Percentiles rank a stretch among this genome's conserved stretches.
Conservation (phyloP, 1,140 invertebrate species). For the Macrobrachium rosenbergii region DNA sequence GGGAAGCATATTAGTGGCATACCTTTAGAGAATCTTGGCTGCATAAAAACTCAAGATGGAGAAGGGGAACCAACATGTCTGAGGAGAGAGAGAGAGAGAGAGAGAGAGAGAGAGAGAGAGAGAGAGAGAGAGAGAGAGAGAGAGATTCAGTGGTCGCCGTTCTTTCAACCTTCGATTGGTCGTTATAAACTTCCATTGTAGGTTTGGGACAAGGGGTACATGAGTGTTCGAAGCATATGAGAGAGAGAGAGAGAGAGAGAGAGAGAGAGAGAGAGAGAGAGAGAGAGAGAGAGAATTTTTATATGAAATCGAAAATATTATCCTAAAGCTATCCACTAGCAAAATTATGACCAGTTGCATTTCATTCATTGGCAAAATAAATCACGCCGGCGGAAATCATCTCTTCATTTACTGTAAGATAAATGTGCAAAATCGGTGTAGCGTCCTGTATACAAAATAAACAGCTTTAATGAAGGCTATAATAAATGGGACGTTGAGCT, state of each 20-base stretch:
- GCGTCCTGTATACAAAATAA: no score
- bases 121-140: constrained; percentile 26
- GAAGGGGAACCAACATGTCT: not conserved
- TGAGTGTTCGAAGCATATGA: not conserved
- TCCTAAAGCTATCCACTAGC: no score
- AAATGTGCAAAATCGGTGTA: no score
- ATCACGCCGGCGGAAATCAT: no score
- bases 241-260: not conserved
- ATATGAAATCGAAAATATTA: no score
- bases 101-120: constrained; percentile 8
- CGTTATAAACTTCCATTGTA: not conserved
- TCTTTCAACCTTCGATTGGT: no score
- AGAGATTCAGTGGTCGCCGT: not conserved
- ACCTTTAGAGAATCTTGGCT: not conserved
- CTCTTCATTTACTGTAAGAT: no score
- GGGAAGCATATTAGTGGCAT: no score
- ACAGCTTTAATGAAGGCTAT: no score
- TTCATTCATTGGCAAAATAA: no score
- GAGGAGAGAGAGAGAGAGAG: constrained; percentile 8
- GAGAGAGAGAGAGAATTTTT: not conserved
- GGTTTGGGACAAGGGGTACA: not conserved
- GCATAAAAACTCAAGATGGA: not conserved
- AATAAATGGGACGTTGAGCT: no score
- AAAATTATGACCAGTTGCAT: no score
- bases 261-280: constrained; percentile 16